A percentile compares a stretch with the other conserved stretches of the same genome.
Evolutionary conservation across 2,888 invertebrate species (phyloP).

Genomic region (Gnatocerus cornutus): DNA sequence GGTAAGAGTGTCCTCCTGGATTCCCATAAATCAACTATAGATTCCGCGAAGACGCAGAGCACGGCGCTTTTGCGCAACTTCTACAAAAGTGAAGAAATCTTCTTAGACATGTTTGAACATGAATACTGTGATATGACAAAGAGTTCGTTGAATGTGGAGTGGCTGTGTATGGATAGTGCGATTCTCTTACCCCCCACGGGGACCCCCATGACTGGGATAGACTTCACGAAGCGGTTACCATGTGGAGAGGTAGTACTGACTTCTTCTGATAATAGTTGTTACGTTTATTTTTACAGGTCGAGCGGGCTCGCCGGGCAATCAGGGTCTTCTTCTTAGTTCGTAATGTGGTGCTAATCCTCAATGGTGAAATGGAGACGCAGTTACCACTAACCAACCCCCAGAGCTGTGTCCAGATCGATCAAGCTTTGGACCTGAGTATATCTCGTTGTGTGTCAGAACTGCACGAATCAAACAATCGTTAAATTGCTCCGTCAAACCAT

Average conservation of each 20-base stretch:
- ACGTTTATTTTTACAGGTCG: conserved; percentile 82
- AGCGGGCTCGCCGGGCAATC: conserved; percentile 90
- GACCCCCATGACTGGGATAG: conserved; percentile 96
- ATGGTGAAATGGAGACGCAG: conserved; percentile 88
- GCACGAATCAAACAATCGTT: conserved; percentile 67
- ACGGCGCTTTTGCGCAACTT: conserved; percentile 91
- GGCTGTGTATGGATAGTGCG: conserved; percentile 96
- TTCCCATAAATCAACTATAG: conserved; percentile 78
- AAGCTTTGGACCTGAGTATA: conserved; percentile 95
- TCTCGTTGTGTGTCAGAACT: conserved; percentile 70
- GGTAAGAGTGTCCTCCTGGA: conserved; percentile 79
- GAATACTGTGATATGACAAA: conserved; percentile 96
- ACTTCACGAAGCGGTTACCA: conserved; percentile 93
- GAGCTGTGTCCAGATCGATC: conserved; percentile 93
- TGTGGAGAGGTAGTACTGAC: conserved; percentile 90
- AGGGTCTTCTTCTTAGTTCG: conserved; percentile 93
- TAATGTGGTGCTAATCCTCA: conserved; percentile 84
- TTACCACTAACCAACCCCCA: conserved; percentile 92
- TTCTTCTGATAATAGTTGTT: no score
- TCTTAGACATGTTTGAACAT: conserved; percentile 98
- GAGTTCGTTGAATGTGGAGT: conserved; percentile 90
- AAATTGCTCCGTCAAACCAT: conserved; percentile 47
- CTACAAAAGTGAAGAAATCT: conserved; percentile 98
- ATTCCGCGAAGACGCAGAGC: conserved; percentile 85
- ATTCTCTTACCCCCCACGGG: conserved; percentile 95